Evolutionary conservation across 2,797 vertebrate species (phyloP), one percentile per base, ranked within the genome.

Genomic region (Trematomus bernacchii): DNA sequence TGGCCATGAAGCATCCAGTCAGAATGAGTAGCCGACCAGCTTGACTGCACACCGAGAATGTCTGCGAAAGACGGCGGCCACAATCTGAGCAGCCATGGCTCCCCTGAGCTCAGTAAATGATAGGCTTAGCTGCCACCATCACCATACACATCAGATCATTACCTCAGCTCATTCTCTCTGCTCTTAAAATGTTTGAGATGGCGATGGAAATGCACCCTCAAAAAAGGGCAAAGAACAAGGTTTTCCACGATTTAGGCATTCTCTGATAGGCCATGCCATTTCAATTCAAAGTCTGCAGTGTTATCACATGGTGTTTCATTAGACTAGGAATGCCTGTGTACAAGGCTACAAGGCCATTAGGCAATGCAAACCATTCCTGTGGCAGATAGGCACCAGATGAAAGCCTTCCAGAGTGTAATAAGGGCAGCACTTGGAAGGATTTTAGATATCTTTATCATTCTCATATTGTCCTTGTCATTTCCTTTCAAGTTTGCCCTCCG

Each of bases 321-420:
- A 77, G 66, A 71, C 4, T 0, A 50, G 73, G 84, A 89, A 87
- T 85, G 86, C 27, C 19, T 40, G 53, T 66, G 58, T 18, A 54
- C 63, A 18, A 75, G 55, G 79, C 78, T 77, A 42, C 52, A 50
- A 77, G 79, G 71, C 76, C 86, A 87, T 88, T 84, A 84, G 61
- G 67, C 66, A 59, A 77, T 73, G 48, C 50, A 43, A 65, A 65
- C 71, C 79, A 73, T 86, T 85, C 81, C 62, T 72, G 54, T 64
- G 59, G 81, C 73, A 88, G 89, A 93, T 90, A 83, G 77, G 80
- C 80, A 77, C 58, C 72, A 89, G 88, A 91, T 91, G 84, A 92
- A 91, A 91, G 85, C 61, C 65, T 71, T 75, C 23, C 66, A 54
- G 30, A 46, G 72, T 69, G 61, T 63, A 81, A 81, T 76, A 59